A percentile compares a stretch with the other conserved stretches of the same genome.
Evolutionary conservation across 2,888 invertebrate species (phyloP).

Genomic region (Lochmaea crataegi): DNA sequence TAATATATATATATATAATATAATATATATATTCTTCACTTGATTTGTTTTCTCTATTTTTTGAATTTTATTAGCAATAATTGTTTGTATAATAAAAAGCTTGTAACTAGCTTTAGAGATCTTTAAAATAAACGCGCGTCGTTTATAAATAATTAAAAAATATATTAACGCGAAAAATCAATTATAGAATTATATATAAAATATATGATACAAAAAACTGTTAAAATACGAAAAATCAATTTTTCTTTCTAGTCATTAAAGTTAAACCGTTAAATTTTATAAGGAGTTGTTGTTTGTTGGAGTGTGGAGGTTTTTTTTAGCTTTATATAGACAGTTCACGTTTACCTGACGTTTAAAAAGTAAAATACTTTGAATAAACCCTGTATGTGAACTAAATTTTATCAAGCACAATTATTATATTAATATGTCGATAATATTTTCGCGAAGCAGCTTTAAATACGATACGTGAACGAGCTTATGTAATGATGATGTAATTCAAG

Average conservation of each 20-base stretch:
- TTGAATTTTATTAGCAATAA: slow-evolving; percentile 12
- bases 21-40: too few relatives aligned
- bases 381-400: not conserved
- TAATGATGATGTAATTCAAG: too few relatives aligned
- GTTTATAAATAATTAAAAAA: not conserved
- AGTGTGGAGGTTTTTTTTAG: not conserved
- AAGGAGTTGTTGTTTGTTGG: slow-evolving; percentile 25
- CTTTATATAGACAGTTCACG: not conserved
- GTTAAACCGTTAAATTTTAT: slow-evolving; percentile 42
- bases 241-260: slow-evolving; percentile 53
- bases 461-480: not conserved
- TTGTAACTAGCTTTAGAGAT: slow-evolving; percentile 22
- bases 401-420: not conserved
- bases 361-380: not conserved
- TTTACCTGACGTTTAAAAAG: too few relatives aligned
- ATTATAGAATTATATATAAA: slow-evolving; percentile 22
- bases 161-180: slow-evolving; percentile 8
- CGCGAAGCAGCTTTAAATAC: not conserved
- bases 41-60: too few relatives aligned
- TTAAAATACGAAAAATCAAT: slow-evolving; percentile 42
- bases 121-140: slow-evolving; percentile 6
- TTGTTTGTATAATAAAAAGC: slow-evolving; percentile 1
- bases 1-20: too few relatives aligned
- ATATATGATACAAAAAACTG: slow-evolving; percentile 37
- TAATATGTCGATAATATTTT: too few relatives aligned